A percentile compares a stretch with the other conserved stretches of the same genome.
phyloP scores from a whole-genome alignment of 92 coral and sea anemone species.

The Phenganax subtilis region DNA sequence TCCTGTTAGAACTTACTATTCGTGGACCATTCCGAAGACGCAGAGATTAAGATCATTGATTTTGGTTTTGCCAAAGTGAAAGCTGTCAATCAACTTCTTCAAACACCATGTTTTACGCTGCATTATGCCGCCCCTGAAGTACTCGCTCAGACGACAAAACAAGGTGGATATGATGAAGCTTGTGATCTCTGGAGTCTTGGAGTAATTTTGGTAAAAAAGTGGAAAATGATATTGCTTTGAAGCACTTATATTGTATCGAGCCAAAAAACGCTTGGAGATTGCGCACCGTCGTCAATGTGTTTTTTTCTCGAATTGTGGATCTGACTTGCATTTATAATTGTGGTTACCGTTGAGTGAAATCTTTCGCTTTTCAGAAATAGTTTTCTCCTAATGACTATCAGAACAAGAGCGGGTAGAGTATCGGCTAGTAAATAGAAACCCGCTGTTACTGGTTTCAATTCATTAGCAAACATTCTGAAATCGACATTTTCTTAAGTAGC shows the following conservation, averaged over 20 bases:
- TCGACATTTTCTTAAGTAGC: not conserved
- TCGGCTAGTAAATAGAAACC: too few relatives aligned
- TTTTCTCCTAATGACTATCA: too few relatives aligned
- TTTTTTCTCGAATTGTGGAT: too few relatives aligned
- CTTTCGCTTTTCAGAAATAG: not conserved
- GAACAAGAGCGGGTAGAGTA: too few relatives aligned
- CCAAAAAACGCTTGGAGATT: too few relatives aligned
- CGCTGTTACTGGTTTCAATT: too few relatives aligned
- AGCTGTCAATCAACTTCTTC: slow-evolving; percentile 83
- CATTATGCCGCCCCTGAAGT: slow-evolving; percentile 96
- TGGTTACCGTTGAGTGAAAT: not conserved
- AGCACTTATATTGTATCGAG: too few relatives aligned
- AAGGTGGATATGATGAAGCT: slow-evolving; percentile 85
- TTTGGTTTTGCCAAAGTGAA: slow-evolving; percentile 98
- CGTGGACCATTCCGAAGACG: slow-evolving; percentile 76
- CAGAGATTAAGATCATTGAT: slow-evolving; percentile 89
- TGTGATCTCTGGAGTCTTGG: slow-evolving; percentile 99
- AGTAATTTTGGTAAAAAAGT: slow-evolving; percentile 78
- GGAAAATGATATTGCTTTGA: too few relatives aligned
- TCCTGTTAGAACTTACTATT: slow-evolving; percentile 81
- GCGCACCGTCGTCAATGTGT: too few relatives aligned
- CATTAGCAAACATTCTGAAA: not conserved
- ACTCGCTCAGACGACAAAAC: slow-evolving; percentile 63
- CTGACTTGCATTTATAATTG: not conserved
- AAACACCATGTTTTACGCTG: slow-evolving; percentile 93